These are phyloP conservation scores for Adelphocoris suturalis DNA, from an alignment of 2,888 invertebrate species.

Conservation along the genomic window DNA sequence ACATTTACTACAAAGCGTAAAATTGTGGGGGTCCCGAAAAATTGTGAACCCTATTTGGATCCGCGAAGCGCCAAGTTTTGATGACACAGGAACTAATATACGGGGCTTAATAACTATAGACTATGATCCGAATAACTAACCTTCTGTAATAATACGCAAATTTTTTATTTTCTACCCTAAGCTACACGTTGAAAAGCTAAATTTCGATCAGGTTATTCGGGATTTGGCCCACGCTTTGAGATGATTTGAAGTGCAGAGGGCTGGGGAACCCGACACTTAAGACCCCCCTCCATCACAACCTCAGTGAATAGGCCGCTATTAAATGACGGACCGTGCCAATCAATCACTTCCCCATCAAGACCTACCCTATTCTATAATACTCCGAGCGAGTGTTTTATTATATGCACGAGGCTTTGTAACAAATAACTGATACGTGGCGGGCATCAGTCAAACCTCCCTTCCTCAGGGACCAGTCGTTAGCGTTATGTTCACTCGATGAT, in stretches of 20 bases:
- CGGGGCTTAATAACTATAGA: too few species aligned
- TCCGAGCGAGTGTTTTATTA: constrained; percentile 6
- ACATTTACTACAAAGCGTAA: too few species aligned
- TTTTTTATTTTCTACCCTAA: too few species aligned
- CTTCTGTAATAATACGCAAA: too few species aligned
- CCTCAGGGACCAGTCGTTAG: constrained; percentile 16
- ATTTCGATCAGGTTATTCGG: too few species aligned
- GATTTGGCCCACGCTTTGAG: too few species aligned
- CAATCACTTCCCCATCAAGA: constrained; percentile 36
- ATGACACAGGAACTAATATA: too few species aligned
- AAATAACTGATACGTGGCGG: constrained; percentile 60
- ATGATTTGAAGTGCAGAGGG: constrained; percentile 26
- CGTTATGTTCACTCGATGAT: background rate
- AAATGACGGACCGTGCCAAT: constrained; percentile 21
- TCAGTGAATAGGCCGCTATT: constrained; percentile 26
- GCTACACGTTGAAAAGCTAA: too few species aligned
- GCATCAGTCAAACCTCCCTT: constrained; percentile 30
- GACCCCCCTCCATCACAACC: background rate
- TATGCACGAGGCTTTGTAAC: constrained; percentile 31
- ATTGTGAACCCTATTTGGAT: too few species aligned
- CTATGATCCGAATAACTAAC: too few species aligned
- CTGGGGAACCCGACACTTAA: constrained; percentile 23
- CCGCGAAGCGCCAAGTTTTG: too few species aligned
- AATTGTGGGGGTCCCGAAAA: too few species aligned
- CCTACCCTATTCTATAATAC: background rate